phyloP scores from a whole-genome alignment of 2,797 vertebrate species.

The Halcyon leucocephala region DNA sequence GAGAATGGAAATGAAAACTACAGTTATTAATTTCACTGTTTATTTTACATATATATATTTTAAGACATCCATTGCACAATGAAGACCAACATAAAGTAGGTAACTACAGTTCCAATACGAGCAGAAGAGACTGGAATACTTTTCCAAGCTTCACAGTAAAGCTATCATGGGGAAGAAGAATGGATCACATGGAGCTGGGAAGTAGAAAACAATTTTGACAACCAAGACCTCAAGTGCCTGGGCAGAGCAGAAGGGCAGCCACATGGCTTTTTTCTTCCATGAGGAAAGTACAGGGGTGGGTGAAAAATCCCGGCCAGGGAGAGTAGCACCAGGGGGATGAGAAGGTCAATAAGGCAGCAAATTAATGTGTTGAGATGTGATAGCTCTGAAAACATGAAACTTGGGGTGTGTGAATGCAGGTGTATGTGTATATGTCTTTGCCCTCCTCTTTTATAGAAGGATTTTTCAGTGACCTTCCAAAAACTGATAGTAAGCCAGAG shows the following conservation, averaged over 20 bases:
- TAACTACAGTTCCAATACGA: background rate
- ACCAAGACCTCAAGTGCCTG: background rate
- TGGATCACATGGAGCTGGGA: background rate
- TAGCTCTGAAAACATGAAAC: background rate
- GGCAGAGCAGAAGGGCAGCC: background rate
- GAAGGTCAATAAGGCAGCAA: background rate
- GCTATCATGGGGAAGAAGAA: background rate
- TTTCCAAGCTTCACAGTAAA: background rate
- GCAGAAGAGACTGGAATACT: background rate
- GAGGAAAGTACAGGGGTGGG: background rate
- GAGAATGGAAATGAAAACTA: background rate
- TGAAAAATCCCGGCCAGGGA: fast-evolving
- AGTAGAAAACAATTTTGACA: background rate
- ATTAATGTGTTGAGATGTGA: background rate
- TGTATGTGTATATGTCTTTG: background rate
- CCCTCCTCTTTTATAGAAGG: background rate
- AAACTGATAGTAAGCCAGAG: background rate
- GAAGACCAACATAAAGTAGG: background rate
- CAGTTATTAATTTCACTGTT: background rate
- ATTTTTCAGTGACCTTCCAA: background rate
- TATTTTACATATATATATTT: background rate
- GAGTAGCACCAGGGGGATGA: no score
- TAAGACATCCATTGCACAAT: background rate
- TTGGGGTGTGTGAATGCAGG: fast-evolving
- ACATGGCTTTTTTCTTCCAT: fast-evolving